These are phyloP conservation scores for Hoplostethus atlanticus DNA, from an alignment of 2,797 vertebrate genomes.

Conservation along the genomic window DNA sequence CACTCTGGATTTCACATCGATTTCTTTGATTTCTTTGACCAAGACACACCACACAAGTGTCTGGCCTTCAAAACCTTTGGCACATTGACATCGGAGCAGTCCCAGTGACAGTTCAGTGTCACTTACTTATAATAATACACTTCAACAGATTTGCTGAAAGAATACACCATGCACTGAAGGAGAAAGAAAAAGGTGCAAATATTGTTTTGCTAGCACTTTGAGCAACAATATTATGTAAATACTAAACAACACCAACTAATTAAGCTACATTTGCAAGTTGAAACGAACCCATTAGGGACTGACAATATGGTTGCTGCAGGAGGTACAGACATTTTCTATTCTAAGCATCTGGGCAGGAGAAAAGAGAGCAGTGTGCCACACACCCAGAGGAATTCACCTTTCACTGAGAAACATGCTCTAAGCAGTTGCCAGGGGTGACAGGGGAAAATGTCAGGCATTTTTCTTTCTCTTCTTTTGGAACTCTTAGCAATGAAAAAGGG, in stretches of 20 bases:
- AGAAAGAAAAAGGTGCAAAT: too few species aligned
- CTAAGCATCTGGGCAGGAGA: constrained; percentile 70
- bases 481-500: constrained; percentile 43
- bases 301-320: constrained; percentile 62
- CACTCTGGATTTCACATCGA: constrained; percentile 29
- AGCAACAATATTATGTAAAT: constrained; percentile 41
- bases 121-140: not conserved
- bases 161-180: constrained; percentile 1
- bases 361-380: constrained; percentile 44
- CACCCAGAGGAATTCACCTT: constrained; percentile 83
- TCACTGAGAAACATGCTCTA: constrained; percentile 62
- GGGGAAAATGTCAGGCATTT: constrained; percentile 77
- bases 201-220: not conserved
- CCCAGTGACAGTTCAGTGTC: constrained; percentile 2
- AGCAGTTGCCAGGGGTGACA: constrained; percentile 82
- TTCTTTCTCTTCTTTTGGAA: constrained; percentile 47
- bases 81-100: constrained; percentile 19
- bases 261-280: constrained; percentile 46
- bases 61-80: constrained; percentile 1
- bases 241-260: constrained; percentile 42
- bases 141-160: constrained; percentile 20
- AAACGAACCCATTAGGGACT: constrained; percentile 41
- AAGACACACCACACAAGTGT: not conserved
- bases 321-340: constrained; percentile 74
- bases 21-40: constrained; percentile 17